These are phyloP conservation scores for Montipora foliosa DNA, from an alignment of 64 coral and sea anemone genomes.

Conservation along the genomic window DNA sequence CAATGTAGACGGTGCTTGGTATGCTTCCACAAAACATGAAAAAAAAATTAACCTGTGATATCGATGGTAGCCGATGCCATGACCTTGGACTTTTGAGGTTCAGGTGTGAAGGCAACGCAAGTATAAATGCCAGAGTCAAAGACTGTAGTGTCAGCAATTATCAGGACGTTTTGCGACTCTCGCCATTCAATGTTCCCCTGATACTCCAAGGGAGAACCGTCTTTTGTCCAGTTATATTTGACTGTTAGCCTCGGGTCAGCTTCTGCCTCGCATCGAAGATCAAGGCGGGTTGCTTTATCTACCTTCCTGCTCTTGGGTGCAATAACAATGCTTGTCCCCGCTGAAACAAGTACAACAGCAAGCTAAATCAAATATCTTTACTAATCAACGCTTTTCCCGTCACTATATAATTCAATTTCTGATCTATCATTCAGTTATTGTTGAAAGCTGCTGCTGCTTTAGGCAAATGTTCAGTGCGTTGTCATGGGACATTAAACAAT, in stretches of 20 bases:
- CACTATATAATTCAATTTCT: too few relatives aligned
- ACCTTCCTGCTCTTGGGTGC: background rate
- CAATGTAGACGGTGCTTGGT: background rate
- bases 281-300: background rate
- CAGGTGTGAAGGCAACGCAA: slow-evolving; percentile 72
- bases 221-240: slow-evolving; percentile 68
- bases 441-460: too few relatives aligned
- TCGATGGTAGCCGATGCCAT: slow-evolving; percentile 40
- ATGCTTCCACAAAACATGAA: background rate
- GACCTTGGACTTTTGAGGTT: slow-evolving; percentile 35
- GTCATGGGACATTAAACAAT: too few relatives aligned
- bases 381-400: too few relatives aligned
- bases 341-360: background rate
- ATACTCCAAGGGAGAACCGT: slow-evolving; percentile 26
- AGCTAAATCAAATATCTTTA: too few relatives aligned
- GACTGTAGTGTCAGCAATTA: slow-evolving; percentile 30
- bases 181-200: slow-evolving; percentile 55
- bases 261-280: slow-evolving; percentile 39
- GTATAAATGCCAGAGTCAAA: slow-evolving; percentile 69
- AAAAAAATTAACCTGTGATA: slow-evolving; percentile 51
- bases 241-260: background rate
- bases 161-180: slow-evolving; percentile 36
- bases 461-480: too few relatives aligned
- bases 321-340: background rate
- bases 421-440: too few relatives aligned